A percentile compares a stretch with the other conserved stretches of the same genome.
phyloP scores from a whole-genome alignment of 2,113 vertebrate genomes.

The Emberiza fucata region DNA sequence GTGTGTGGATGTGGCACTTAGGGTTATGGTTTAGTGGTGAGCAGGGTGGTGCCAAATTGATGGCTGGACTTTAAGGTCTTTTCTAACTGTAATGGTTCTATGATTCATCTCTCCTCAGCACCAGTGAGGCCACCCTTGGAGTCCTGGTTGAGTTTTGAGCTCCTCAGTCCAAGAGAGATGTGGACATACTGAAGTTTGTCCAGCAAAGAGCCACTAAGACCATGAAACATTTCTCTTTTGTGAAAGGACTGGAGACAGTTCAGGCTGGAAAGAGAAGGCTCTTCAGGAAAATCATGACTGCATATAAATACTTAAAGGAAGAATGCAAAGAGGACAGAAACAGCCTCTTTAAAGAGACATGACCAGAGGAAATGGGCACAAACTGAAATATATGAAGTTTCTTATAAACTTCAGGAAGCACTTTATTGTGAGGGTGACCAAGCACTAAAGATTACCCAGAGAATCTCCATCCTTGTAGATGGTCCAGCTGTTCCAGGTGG shows the following conservation, averaged over 20 bases:
- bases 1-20: too few species aligned
- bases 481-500: neutral
- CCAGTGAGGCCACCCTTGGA: neutral
- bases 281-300: neutral
- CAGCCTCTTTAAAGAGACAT: neutral
- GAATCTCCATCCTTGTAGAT: neutral
- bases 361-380: neutral
- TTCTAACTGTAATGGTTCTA: neutral
- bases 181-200: neutral
- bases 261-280: neutral
- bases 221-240: neutral
- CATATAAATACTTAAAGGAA: neutral
- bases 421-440: neutral
- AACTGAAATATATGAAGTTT: neutral
- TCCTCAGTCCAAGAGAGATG: neutral
- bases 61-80: neutral
- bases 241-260: neutral
- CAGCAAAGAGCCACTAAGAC: neutral
- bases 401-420: neutral
- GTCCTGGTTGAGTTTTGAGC: neutral
- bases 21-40: neutral
- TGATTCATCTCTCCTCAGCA: neutral
- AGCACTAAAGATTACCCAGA: neutral
- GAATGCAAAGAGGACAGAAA: neutral
- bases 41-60: neutral